These are phyloP conservation scores for Elmis aenea DNA, from an alignment of 2,888 invertebrate genomes.

Conservation along the genomic window DNA sequence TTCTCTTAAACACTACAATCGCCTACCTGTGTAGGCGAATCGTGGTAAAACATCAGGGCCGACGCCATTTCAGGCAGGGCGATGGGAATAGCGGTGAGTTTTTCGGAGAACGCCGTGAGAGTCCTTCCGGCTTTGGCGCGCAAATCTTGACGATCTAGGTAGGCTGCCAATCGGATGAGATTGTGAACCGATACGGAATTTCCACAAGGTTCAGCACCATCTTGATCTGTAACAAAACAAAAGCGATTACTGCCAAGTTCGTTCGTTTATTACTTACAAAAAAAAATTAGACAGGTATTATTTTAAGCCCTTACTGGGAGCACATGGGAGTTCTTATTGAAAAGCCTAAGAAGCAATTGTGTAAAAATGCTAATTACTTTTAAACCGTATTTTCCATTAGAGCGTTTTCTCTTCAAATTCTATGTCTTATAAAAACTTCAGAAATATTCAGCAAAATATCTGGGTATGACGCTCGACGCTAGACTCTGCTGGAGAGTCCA, in stretches of 20 bases:
- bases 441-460: too few relatives aligned
- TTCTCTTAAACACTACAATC: constrained; percentile 3
- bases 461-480: too few relatives aligned
- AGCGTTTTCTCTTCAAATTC: too few relatives aligned
- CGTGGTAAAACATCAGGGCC: constrained; percentile 63
- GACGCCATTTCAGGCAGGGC: constrained; percentile 74
- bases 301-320: too few relatives aligned
- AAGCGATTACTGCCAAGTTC: constrained; percentile 1
- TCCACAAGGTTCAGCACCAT: constrained; percentile 91
- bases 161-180: constrained; percentile 67
- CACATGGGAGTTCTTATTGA: too few relatives aligned
- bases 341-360: too few relatives aligned
- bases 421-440: too few relatives aligned
- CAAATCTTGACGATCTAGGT: constrained; percentile 59
- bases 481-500: too few relatives aligned
- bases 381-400: too few relatives aligned
- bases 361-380: too few relatives aligned
- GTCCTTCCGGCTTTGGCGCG: constrained; percentile 54
- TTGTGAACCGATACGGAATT: constrained; percentile 86
- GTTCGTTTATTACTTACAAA: too few relatives aligned
- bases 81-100: constrained; percentile 60
- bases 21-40: constrained; percentile 68
- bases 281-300: too few relatives aligned
- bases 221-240: constrained; percentile 65
- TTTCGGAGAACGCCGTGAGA: constrained; percentile 57